phyloP scores from a whole-genome alignment of 2,113 vertebrate genomes.

The Sylvilagus bachmani region DNA sequence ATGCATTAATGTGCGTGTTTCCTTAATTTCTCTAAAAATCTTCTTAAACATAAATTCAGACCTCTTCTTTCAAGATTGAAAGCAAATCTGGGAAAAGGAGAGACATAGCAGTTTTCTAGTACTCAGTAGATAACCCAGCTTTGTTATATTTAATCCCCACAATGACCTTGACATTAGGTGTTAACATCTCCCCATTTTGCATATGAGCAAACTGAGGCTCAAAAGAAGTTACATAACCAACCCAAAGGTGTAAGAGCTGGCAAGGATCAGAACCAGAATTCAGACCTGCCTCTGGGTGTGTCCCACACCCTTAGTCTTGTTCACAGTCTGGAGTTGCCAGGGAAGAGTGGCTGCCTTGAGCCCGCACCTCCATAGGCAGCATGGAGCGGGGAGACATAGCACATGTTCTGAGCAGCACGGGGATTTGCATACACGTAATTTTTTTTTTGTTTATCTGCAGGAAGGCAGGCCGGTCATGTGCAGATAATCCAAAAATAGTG shows the following conservation, averaged over 20 bases:
- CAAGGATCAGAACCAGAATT: background rate
- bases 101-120: background rate
- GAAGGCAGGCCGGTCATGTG: slow-evolving; percentile 38
- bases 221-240: background rate
- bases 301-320: background rate
- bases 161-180: background rate
- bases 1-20: background rate
- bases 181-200: background rate
- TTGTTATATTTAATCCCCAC: background rate
- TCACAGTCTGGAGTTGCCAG: background rate
- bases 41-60: background rate
- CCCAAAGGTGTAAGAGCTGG: background rate
- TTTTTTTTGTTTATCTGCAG: slow-evolving; percentile 58
- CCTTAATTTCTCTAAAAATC: background rate
- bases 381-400: background rate
- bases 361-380: background rate
- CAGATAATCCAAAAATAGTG: slow-evolving; percentile 80
- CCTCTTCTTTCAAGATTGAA: background rate
- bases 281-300: background rate
- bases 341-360: background rate
- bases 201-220: background rate
- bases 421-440: slow-evolving; percentile 15
- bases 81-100: background rate
- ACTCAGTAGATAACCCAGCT: background rate
- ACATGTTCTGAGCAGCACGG: background rate